Evolutionary conservation across 2,797 vertebrate species (phyloP).

Genomic region (Percopsis omiscomaycus): DNA sequence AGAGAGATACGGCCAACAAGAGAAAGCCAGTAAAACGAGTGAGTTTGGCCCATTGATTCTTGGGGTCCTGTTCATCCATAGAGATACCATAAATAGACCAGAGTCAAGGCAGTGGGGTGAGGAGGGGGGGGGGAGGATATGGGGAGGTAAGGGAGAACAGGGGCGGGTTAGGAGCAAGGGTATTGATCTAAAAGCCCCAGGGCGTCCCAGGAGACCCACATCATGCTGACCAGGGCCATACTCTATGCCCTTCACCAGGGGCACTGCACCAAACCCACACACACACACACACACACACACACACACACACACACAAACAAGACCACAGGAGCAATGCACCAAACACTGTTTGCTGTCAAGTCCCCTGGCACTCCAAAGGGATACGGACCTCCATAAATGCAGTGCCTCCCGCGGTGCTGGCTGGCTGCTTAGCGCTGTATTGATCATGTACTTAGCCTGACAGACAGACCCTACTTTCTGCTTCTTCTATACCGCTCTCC

Average conservation of each 20-base stretch:
- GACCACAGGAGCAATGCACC: conserved; percentile 46
- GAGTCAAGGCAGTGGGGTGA: conserved; percentile 59
- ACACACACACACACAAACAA: conserved; percentile 17
- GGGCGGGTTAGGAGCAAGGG: background rate
- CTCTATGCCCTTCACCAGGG: conserved; percentile 70
- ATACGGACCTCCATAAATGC: conserved; percentile 20
- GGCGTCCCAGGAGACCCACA: conserved; percentile 60
- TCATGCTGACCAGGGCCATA: conserved; percentile 72
- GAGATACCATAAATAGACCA: conserved; percentile 70
- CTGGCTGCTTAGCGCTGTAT: conserved; percentile 8
- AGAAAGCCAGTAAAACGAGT: conserved; percentile 14
- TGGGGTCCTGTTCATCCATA: conserved; percentile 63
- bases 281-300: conserved; percentile 17
- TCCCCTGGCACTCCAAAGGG: background rate
- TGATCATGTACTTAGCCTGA: conserved; percentile 30
- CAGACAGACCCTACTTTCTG: conserved; percentile 22
- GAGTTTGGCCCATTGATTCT: conserved; percentile 67
- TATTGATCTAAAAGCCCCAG: conserved; percentile 67
- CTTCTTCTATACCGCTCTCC: conserved; percentile 11
- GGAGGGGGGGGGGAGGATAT: conserved; percentile 38
- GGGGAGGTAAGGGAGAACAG: conserved; percentile 29
- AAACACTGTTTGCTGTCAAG: conserved; percentile 25
- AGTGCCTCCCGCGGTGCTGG: conserved; percentile 21
- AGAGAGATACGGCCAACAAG: background rate
- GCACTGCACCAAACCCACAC: conserved; percentile 65